Percentiles rank a stretch among this genome's conserved stretches.
Conservation (phyloP, 2,797 vertebrate species). For the Molossus alvarezi region DNA sequence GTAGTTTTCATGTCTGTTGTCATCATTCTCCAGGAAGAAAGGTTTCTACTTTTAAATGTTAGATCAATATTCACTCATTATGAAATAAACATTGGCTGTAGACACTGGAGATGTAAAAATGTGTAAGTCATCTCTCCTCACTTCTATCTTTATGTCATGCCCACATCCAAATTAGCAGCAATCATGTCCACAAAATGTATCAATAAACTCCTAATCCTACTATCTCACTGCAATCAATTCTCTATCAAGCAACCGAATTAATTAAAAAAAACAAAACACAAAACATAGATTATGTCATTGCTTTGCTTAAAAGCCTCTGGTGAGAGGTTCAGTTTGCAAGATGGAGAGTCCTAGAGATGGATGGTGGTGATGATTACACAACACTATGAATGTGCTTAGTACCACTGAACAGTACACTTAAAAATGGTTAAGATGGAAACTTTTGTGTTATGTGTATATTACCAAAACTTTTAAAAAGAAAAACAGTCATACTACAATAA, state of each 20-base stretch:
- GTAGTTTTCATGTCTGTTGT: constrained; percentile 28
- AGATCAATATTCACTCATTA: neutral
- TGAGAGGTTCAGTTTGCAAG: constrained; percentile 6
- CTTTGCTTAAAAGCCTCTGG: constrained; percentile 71
- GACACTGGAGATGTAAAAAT: neutral
- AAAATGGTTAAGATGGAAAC: neutral
- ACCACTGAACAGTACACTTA: neutral
- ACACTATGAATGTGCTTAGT: neutral
- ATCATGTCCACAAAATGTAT: neutral
- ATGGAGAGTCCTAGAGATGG: neutral
- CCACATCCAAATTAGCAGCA: constrained; percentile 18
- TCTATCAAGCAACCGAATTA: constrained; percentile 40
- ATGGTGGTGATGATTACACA: neutral
- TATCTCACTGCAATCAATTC: constrained; percentile 33
- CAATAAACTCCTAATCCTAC: neutral
- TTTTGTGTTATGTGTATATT: constrained; percentile 42
- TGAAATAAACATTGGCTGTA: neutral
- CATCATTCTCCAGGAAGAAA: constrained; percentile 28
- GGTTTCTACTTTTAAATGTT: constrained; percentile 35
- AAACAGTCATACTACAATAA: neutral
- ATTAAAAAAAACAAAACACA: constrained; percentile 75
- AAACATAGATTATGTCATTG: constrained; percentile 5
- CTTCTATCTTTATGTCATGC: constrained; percentile 40
- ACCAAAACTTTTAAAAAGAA: neutral
- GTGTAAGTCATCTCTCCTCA: neutral